These are phyloP conservation scores for Andrena praecox DNA, from an alignment of 2,888 invertebrate species.

Conservation along the genomic window DNA sequence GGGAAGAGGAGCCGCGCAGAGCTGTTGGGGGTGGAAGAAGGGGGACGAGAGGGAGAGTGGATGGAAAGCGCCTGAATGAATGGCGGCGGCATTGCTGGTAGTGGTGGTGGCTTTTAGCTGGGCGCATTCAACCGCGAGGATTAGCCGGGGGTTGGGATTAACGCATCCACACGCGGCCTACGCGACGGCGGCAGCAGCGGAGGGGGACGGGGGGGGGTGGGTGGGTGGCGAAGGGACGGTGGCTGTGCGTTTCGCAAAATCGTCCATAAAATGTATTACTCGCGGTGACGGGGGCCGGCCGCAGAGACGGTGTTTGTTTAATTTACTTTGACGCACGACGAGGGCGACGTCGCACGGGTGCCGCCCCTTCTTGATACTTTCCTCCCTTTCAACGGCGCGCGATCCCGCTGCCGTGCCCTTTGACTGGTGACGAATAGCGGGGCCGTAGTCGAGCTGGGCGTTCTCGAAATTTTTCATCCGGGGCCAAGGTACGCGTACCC, in stretches of 20 bases:
- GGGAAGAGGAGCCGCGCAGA: neutral
- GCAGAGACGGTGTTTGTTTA: slow-evolving; percentile 71
- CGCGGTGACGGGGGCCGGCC: slow-evolving; percentile 54
- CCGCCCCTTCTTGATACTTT: slow-evolving; percentile 61
- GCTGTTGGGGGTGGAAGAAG: slow-evolving; percentile 8
- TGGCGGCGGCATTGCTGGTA: slow-evolving; percentile 66
- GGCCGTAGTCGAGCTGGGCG: neutral
- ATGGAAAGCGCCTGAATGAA: slow-evolving; percentile 71
- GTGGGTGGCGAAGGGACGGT: neutral
- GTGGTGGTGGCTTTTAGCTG: slow-evolving; percentile 75
- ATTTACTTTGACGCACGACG: slow-evolving; percentile 65
- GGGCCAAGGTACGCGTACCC: neutral
- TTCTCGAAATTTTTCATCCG: slow-evolving; percentile 18
- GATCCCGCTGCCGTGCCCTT: slow-evolving; percentile 29
- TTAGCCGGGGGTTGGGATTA: slow-evolving; percentile 72
- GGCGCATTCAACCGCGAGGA: slow-evolving; percentile 76
- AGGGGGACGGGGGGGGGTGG: neutral
- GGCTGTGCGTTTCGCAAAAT: slow-evolving; percentile 72
- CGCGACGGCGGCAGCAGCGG: slow-evolving; percentile 34
- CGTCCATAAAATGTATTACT: slow-evolving; percentile 75
- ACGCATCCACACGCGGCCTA: slow-evolving; percentile 69
- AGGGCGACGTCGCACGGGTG: slow-evolving; percentile 15
- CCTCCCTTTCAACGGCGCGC: slow-evolving; percentile 18
- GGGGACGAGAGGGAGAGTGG: slow-evolving; percentile 32
- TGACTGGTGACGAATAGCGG: slow-evolving; percentile 39